Base-by-base conservation (phyloP, 2,888 invertebrate genomes). In the Caenorhabditis afra region DNA sequence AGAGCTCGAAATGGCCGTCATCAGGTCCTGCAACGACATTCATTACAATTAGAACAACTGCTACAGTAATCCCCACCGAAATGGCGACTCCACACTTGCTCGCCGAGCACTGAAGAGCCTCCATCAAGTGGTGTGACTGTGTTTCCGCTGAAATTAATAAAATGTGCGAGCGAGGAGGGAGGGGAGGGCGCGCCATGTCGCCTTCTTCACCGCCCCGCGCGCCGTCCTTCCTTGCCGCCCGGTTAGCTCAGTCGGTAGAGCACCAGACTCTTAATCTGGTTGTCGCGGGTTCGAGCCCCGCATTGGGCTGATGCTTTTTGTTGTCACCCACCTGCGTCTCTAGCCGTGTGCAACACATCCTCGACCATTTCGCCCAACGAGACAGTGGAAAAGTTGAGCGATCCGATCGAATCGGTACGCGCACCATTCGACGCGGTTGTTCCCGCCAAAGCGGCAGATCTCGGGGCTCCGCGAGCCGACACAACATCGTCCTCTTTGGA, bases 181-280 rank as follows among this genome's bases (percentile, higher is more conserved):
- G 22, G 7, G 16, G 22, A 20, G 22, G 7, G n/a, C 23, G n/a
- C 8, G 29, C 7, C 4, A 4, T 1, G 29, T n/a, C 18, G 23
- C 1, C 18, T 37, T 23, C 29, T 47, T 55, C 8, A 45, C 45
- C 14, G 23, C 35, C 3, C 35, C 45, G n/a, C 14, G 5, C 16
- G 20, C 23, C 55, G 8, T 39, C 18, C 35, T 20, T 22, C 18
- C 16, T 57, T 39, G 67, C 70, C 66, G 86, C 83, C 86, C 86
- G 86, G 87, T 87, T 87, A 87, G 87, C 87, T 87, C 86, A 87
- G 87, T 87, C 86, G 86, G 87, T 87, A 87, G 87, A 87, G 87
- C 87, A 87, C 87, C 87, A 87, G 86, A 87, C 87, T 87, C 87
- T 87, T 87, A 87, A 87, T 87, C 87, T 87, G 86, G 87, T 82